These are phyloP conservation scores for Clistopyga incitator DNA, from an alignment of 2,888 invertebrate genomes.

Conservation along the genomic window DNA sequence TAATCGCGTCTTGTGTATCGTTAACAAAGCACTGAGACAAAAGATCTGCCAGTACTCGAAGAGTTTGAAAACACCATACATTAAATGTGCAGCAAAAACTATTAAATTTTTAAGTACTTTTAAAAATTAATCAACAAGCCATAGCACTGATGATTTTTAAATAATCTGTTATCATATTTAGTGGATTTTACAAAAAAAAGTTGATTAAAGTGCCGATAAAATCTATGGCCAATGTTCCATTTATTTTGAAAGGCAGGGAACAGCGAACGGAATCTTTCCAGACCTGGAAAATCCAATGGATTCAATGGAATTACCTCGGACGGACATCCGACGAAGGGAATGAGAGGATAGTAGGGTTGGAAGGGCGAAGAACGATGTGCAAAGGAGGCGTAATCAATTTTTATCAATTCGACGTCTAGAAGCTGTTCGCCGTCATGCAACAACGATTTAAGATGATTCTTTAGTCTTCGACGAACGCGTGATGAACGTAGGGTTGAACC, in stretches of 20 bases:
- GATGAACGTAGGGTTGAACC: constrained; percentile 9
- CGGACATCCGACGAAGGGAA: constrained; percentile 9
- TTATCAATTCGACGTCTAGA: constrained; percentile 2
- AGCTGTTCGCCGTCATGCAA: constrained; percentile 1
- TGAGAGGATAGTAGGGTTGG: constrained; percentile 24
- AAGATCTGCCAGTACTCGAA: constrained; percentile 2
- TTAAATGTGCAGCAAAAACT: neutral
- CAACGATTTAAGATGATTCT: constrained; percentile 26
- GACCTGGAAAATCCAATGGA: constrained; percentile 69
- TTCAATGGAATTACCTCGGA: constrained; percentile 64
- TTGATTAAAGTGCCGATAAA: neutral
- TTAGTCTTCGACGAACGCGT: constrained; percentile 3
- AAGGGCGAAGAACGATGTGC: constrained; percentile 10
- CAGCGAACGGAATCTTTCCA: constrained; percentile 60
- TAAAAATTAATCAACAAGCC: neutral
- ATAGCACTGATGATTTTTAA: neutral
- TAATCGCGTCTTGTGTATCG: constrained; percentile 26
- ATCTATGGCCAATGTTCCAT: neutral
- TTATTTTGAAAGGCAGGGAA: neutral
- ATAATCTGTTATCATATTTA: neutral
- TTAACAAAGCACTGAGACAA: constrained; percentile 4
- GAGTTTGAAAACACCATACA: neutral
- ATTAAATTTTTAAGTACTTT: neutral
- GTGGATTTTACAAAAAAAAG: neutral
- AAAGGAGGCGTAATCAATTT: constrained; percentile 41